Evolutionary conservation across 2,888 invertebrate species (phyloP).

Genomic region (Pandemis corylana): DNA sequence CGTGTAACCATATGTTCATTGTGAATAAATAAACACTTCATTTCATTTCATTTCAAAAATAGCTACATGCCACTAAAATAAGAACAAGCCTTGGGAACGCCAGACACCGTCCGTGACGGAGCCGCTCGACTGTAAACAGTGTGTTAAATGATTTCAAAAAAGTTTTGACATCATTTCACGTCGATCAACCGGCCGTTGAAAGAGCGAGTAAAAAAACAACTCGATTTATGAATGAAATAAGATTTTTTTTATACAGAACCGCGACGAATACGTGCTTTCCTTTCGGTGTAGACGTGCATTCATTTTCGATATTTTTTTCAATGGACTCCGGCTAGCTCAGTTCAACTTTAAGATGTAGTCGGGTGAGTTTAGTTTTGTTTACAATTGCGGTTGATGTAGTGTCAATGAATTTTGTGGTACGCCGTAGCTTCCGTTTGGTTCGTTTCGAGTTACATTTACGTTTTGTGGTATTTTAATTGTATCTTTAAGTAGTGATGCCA

Average conservation of each 20-base stretch:
- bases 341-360: conserved; percentile 43
- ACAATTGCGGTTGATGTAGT: conserved; percentile 48
- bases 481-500: neutral
- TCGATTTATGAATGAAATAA: conserved; percentile 85
- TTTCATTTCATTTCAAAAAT: conserved; percentile 26
- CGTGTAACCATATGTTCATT: too few species aligned
- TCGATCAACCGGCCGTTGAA: conserved; percentile 68
- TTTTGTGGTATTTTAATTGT: neutral
- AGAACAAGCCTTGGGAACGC: conserved; percentile 59
- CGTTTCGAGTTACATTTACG: conserved; percentile 36
- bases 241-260: conserved; percentile 75
- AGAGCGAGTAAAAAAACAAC: conserved; percentile 65
- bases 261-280: conserved; percentile 84
- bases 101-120: conserved; percentile 67
- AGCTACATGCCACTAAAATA: conserved; percentile 49
- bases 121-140: conserved; percentile 76
- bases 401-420: conserved; percentile 59
- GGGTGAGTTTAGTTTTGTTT: conserved; percentile 49
- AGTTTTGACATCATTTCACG: conserved; percentile 81
- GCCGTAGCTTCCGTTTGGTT: conserved; percentile 63
- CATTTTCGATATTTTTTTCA: conserved; percentile 71
- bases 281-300: conserved; percentile 79
- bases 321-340: conserved; percentile 49
- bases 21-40: too few species aligned
- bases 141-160: conserved; percentile 61